These are phyloP conservation scores for Archips crataeganus DNA, from an alignment of 2,888 invertebrate species.

Conservation along the genomic window DNA sequence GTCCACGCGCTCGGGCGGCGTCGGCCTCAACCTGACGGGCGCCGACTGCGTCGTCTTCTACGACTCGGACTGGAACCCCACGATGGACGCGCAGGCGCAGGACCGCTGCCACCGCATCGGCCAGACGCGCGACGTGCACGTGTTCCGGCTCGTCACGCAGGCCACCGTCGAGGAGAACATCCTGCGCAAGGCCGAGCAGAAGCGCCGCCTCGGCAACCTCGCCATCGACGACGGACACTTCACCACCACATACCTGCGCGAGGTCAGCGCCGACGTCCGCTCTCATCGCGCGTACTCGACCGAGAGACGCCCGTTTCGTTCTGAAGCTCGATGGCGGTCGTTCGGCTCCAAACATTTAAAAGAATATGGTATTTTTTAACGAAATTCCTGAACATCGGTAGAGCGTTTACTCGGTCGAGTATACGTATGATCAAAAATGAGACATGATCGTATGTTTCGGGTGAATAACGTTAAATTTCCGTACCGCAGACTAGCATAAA, in stretches of 20 bases:
- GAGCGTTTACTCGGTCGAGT: too few species aligned
- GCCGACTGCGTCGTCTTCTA: conserved; percentile 99
- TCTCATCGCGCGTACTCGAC: too few species aligned
- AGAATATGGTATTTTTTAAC: too few species aligned
- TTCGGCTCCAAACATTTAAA: too few species aligned
- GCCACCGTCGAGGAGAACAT: conserved; percentile 99
- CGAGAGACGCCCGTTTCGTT: too few species aligned
- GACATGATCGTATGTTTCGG: too few species aligned
- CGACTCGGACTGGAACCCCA: conserved; percentile 99
- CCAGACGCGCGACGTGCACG: conserved; percentile 99
- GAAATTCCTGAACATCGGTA: too few species aligned
- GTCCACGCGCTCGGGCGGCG: conserved; percentile 98
- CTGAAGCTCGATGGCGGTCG: too few species aligned
- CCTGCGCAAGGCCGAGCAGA: conserved; percentile 99
- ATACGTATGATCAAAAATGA: too few species aligned
- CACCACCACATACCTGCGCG: conserved; percentile 98
- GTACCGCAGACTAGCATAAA: conserved; percentile 91
- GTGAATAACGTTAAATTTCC: too few species aligned
- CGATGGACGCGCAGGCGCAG: conserved; percentile 98
- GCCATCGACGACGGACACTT: conserved; percentile 99
- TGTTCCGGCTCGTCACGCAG: conserved; percentile 98
- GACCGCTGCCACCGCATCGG: conserved; percentile 99
- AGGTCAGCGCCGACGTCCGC: conserved; percentile 48
- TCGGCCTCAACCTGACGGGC: conserved; percentile 99
- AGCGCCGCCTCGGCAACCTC: conserved; percentile 96